A percentile compares a stretch with the other conserved stretches of the same genome.
These are phyloP conservation scores for Homarus americanus DNA, from an alignment of 1,140 invertebrate species.

Conservation along the genomic window DNA sequence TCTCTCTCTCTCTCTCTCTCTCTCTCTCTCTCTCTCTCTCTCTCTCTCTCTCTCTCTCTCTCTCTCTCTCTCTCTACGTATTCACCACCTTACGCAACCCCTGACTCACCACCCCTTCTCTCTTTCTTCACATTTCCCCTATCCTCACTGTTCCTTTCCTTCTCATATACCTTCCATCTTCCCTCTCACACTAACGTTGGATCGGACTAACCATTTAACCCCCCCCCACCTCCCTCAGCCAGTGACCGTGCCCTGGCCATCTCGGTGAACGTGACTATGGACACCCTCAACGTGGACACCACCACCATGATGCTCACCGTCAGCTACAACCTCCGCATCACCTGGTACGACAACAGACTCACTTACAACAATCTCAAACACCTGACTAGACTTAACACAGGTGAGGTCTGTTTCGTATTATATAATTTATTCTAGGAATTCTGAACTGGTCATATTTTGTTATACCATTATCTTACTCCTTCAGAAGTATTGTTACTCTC, in stretches of 20 bases:
- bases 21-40: background rate
- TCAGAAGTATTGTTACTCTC: background rate
- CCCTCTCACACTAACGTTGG: background rate
- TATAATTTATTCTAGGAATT: no score
- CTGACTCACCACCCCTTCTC: no score
- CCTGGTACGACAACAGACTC: slow-evolving; percentile 71
- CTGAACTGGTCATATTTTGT: no score
- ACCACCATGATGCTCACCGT: slow-evolving; percentile 60
- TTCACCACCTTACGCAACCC: background rate
- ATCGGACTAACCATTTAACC: no score
- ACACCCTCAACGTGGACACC: slow-evolving; percentile 67
- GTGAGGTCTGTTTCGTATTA: background rate
- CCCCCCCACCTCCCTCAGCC: background rate
- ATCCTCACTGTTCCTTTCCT: no score
- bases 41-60: slow-evolving; percentile 3
- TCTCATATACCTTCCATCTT: background rate
- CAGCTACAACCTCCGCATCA: slow-evolving; percentile 63
- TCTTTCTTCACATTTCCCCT: no score
- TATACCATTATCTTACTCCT: no score
- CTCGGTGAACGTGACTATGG: slow-evolving; percentile 60
- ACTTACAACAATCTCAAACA: slow-evolving; percentile 72
- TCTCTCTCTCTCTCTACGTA: slow-evolving; percentile 22
- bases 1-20: background rate
- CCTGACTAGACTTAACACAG: slow-evolving; percentile 49
- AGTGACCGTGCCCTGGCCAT: slow-evolving; percentile 51